Evolutionary conservation across 2,888 invertebrate genomes (phyloP).

Genomic region (Ormyrus rosae): DNA sequence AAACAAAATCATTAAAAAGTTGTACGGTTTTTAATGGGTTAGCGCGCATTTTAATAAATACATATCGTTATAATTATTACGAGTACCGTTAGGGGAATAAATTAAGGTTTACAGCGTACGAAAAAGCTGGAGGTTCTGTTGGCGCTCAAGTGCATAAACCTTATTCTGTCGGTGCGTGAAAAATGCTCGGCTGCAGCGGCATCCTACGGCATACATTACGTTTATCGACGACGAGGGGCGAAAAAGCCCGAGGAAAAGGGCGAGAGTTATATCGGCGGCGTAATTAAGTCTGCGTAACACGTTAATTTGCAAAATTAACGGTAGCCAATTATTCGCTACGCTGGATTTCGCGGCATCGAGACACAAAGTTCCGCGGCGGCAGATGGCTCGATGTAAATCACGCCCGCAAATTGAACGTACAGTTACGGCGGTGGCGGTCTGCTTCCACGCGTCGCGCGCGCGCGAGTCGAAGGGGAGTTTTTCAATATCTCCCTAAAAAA

Average conservation of each 20-base stretch:
- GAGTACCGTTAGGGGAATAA: constrained; percentile 24
- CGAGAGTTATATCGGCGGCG: constrained; percentile 2
- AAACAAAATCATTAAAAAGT: no score
- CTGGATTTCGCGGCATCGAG: constrained; percentile 61
- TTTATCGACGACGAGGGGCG: constrained; percentile 15
- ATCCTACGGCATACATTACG: not conserved
- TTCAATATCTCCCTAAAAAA: constrained; percentile 42
- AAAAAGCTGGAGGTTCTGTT: constrained; percentile 13
- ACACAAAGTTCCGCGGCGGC: constrained; percentile 56
- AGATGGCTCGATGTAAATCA: constrained; percentile 60
- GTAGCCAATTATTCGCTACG: constrained; percentile 62
- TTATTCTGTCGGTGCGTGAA: constrained; percentile 17
- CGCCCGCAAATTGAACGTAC: constrained; percentile 55
- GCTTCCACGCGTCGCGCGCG: not conserved
- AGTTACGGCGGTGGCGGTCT: constrained; percentile 35
- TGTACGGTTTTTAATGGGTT: constrained; percentile 1
- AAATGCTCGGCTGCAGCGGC: not conserved
- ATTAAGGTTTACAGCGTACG: not conserved
- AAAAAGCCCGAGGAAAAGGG: constrained; percentile 23
- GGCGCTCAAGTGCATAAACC: constrained; percentile 21
- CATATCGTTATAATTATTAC: constrained; percentile 32
- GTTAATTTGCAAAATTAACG: constrained; percentile 66
- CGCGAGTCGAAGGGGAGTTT: constrained; percentile 37
- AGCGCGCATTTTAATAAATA: constrained; percentile 35
- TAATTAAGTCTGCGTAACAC: constrained; percentile 56